Conservation (phyloP, 2,797 vertebrate genomes). For the Arrhamphus sclerolepis region DNA sequence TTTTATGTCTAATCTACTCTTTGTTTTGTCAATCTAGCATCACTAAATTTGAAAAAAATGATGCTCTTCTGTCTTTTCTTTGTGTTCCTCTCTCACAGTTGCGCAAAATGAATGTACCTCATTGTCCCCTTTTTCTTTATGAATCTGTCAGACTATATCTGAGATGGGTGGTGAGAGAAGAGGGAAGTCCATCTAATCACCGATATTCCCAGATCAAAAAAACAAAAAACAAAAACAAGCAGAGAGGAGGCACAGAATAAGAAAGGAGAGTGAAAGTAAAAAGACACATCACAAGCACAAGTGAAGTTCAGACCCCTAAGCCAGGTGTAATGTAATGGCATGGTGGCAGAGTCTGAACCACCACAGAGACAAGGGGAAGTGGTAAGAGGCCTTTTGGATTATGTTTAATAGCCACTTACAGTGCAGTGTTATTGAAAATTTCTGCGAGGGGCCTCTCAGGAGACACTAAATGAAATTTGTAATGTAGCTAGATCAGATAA, state of each 20-base stretch:
- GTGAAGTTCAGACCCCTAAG: background rate
- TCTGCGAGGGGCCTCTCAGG: slow-evolving; percentile 49
- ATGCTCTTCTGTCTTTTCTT: background rate
- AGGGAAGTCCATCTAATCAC: slow-evolving; percentile 23
- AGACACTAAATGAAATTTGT: slow-evolving; percentile 73
- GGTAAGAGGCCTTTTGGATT: slow-evolving; percentile 32
- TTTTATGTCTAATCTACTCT: too few species aligned
- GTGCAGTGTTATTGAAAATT: slow-evolving; percentile 58
- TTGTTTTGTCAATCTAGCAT: background rate
- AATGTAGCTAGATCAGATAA: slow-evolving; percentile 63
- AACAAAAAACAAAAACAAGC: slow-evolving; percentile 8
- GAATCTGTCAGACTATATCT: slow-evolving; percentile 45
- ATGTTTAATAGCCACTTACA: slow-evolving; percentile 64
- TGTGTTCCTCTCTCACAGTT: background rate
- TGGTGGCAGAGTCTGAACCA: slow-evolving; percentile 20
- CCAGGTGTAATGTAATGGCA: slow-evolving; percentile 9
- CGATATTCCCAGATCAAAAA: slow-evolving; percentile 35
- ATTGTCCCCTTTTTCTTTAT: slow-evolving; percentile 23
- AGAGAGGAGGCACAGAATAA: slow-evolving; percentile 13
- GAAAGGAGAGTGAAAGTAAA: slow-evolving; percentile 2
- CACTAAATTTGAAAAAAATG: slow-evolving; percentile 10
- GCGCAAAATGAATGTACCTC: slow-evolving; percentile 16
- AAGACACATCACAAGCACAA: background rate
- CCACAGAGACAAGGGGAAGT: slow-evolving; percentile 30
- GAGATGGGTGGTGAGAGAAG: slow-evolving; percentile 40